Evolutionary conservation across 2,797 vertebrate species (phyloP), one percentile per base, ranked within the genome.

Genomic region (Aphelocoma californica): DNA sequence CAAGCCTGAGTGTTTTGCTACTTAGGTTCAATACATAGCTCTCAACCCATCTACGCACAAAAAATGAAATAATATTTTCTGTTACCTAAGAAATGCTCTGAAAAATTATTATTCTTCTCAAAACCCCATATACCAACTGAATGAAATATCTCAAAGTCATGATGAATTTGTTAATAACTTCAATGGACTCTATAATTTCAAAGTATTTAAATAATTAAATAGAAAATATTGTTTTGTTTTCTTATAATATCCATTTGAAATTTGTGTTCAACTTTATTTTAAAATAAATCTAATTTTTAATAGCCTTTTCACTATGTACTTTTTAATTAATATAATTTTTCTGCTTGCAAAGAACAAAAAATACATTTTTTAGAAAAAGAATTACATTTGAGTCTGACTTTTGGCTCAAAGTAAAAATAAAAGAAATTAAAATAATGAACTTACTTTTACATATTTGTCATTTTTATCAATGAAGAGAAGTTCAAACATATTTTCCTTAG

Each of bases 361-460:
- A 19, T 29, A 17, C 1, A 0, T 8, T 18, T 21, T 61, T 25
- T 20, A 5, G 6, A 58, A 56, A 3, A 57, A 34, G 4, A 66
- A 57, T 42, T 80, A 18, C 6, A 26, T 61, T 53, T 53, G 25
- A 53, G 21, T 57, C 54, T 57, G 54, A 24, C 14, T 34, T 34
- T 57, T 34, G 15, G 21, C n/a, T 57, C 56, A 24, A 57, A 34
- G 23, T 25, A 57, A 34, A 57, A 34, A 34, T 17, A 34, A 34
- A 25, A 25, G 6, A 57, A 34, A 57, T 57, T 57, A 11, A 57
- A 57, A 57, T 17, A 57, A 25, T 34, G 14, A 25, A 34, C 23
- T 57, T 34, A 57, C 14, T 57, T 34, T 34, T 34, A 17, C 23
- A 25, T 57, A 24, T 24, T 24, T 61, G 12, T 28, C 19, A 34